A percentile compares a stretch with the other conserved stretches of the same genome.
Conservation (phyloP, 2,888 invertebrate genomes). For the Tenthredo scrophulariae region DNA sequence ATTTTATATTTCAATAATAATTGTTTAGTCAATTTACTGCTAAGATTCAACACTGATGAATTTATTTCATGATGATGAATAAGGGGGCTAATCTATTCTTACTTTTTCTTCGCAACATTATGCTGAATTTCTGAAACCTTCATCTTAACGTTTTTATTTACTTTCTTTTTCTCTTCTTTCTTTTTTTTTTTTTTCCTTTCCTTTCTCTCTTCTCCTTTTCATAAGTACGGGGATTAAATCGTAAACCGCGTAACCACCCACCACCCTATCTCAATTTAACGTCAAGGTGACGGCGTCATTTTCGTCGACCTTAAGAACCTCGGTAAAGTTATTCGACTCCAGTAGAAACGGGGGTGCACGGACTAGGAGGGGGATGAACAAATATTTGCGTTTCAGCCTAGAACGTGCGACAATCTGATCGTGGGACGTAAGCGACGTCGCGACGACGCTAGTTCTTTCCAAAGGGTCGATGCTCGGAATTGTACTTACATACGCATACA, state of each 20-base stretch:
- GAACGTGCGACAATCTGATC: not conserved
- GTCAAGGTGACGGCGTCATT: slow-evolving; percentile 30
- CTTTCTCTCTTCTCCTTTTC: not conserved
- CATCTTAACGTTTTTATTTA: not conserved
- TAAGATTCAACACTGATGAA: no score
- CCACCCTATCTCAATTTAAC: not conserved
- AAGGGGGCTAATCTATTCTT: no score
- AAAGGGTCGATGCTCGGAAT: not conserved
- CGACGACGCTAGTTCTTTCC: not conserved
- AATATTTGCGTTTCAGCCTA: slow-evolving; percentile 19
- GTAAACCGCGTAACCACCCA: not conserved
- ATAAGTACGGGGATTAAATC: not conserved
- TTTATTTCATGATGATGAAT: not conserved
- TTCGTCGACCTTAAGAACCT: slow-evolving; percentile 11
- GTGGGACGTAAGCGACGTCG: not conserved
- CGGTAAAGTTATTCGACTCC: slow-evolving; percentile 8
- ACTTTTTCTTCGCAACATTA: not conserved
- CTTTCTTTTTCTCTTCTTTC: not conserved
- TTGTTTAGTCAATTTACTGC: no score
- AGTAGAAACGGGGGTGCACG: not conserved
- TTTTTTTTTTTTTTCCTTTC: not conserved
- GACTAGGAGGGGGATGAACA: not conserved
- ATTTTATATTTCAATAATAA: no score
- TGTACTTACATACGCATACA: not conserved
- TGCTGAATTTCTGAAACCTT: not conserved